Conservation (phyloP, 2,797 vertebrate species). For the Scolopax rusticola region DNA sequence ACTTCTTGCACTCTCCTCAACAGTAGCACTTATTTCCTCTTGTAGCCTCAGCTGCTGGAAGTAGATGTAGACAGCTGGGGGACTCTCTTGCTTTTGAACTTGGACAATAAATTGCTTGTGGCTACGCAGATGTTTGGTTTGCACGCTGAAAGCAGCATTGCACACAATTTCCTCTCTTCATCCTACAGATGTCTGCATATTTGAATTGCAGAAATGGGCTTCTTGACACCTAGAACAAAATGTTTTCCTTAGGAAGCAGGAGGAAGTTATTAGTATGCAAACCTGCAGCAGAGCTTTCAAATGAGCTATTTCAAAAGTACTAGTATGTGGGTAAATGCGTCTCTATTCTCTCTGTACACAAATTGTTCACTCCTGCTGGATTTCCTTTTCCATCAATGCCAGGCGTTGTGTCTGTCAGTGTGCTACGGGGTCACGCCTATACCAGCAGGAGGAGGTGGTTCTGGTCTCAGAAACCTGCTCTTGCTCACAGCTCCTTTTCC, state of each 20-base stretch:
- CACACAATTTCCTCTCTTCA: neutral
- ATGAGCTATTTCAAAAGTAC: neutral
- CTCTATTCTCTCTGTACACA: neutral
- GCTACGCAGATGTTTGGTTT: slow-evolving; percentile 3
- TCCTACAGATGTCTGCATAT: neutral
- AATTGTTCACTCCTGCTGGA: neutral
- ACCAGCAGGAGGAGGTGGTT: neutral
- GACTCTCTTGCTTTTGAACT: slow-evolving; percentile 11
- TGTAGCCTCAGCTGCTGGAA: slow-evolving; percentile 18
- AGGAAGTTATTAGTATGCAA: slow-evolving; percentile 25
- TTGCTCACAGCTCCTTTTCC: neutral
- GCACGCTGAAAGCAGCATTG: neutral
- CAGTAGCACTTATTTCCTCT: neutral
- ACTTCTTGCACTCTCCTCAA: neutral
- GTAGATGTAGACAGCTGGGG: slow-evolving; percentile 11
- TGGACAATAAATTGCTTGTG: neutral
- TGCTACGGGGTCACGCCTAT: neutral
- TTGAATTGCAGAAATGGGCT: slow-evolving; percentile 28
- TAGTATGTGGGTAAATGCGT: neutral
- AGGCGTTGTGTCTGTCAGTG: neutral
- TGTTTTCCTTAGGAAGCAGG: slow-evolving; percentile 3
- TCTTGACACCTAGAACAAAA: slow-evolving; percentile 30
- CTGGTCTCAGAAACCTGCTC: neutral
- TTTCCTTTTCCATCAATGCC: neutral
- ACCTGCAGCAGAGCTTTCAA: neutral